A percentile compares a stretch with the other conserved stretches of the same genome.
Evolutionary conservation across 2,113 vertebrate species (phyloP).

Genomic region (Nestor notabilis): DNA sequence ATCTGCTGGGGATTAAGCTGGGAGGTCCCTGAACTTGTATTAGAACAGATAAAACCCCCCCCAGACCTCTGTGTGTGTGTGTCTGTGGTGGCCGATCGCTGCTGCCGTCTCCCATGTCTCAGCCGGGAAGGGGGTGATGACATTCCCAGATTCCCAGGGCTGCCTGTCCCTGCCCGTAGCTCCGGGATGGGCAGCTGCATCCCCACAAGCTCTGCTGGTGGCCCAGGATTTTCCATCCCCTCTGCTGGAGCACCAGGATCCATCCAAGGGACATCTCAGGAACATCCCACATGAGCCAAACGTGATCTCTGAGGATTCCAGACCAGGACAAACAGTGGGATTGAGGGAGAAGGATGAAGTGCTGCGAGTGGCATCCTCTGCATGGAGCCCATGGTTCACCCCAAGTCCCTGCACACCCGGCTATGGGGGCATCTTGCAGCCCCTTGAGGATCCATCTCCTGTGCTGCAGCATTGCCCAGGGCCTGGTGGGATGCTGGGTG

Average conservation of each 20-base stretch:
- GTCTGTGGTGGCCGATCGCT: not conserved
- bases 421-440: not conserved
- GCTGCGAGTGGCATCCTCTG: fast-evolving
- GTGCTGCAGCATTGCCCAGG: fast-evolving
- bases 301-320: not conserved
- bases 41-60: not conserved
- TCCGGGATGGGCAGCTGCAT: fast-evolving
- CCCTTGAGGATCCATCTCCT: not conserved
- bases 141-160: not conserved
- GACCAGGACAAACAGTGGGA: fast-evolving
- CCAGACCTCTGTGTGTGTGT: fast-evolving
- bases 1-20: slow-evolving; percentile 55
- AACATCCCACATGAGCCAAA: not conserved
- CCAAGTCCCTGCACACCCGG: not conserved
- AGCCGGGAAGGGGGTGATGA: not conserved
- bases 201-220: not conserved
- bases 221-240: no score
- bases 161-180: not conserved
- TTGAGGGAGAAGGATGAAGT: not conserved
- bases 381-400: not conserved
- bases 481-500: not conserved
- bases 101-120: fast-evolving
- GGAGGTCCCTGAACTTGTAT: slow-evolving; percentile 26
- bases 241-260: no score
- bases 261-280: not conserved